Base-by-base conservation (phyloP, 2,888 invertebrate species). In the Leistus spinibarbis region DNA sequence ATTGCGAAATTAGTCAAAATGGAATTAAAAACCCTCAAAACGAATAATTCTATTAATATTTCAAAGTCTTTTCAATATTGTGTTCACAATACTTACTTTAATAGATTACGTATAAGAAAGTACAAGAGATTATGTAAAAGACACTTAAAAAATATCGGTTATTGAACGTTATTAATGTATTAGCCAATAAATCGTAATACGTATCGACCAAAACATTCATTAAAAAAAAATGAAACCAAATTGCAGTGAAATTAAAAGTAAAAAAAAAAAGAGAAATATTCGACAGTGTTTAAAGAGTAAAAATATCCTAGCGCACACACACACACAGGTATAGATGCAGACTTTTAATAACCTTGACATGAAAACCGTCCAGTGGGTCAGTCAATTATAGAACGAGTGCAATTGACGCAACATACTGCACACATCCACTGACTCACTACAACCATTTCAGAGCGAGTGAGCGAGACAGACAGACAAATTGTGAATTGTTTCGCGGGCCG, bases 281-380 rank as follows among this genome's bases (percentile, higher is more conserved):
- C 40, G 40, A 40, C 40, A 40, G 40, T 40, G 40, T 40, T 40
- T 10, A 40, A 40, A n/a, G n/a, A n/a, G 53, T 7, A 53, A 53
- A 53, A 53, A 53, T 53, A 56, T 56, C 19, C 56, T 56, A 13
- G 56, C 53, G 56, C 19, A 56, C 56, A 56, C 7, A 16, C 16
- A 56, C 7, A 1, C 16, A 54, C 13, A 56, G 10, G 19, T 56
- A 56, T 72, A 72, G 65, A 72, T 65, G 72, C 72, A 73, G 73
- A 67, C 73, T 60, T 73, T 73, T 73, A 73, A 73, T 67, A 73
- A 73, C 73, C 73, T 73, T 73, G 73, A 73, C 73, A 73, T 60
- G 62, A 73, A 73, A 73, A 73, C 67, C 67, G 60, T 73, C 73
- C 54, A 73, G 73, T 73, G 60, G 73, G 73, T 73, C 73, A 73